Percentiles rank a stretch among this genome's conserved stretches.
phyloP scores from a whole-genome alignment of 2,888 invertebrate species.

The Oligia strigilis region DNA sequence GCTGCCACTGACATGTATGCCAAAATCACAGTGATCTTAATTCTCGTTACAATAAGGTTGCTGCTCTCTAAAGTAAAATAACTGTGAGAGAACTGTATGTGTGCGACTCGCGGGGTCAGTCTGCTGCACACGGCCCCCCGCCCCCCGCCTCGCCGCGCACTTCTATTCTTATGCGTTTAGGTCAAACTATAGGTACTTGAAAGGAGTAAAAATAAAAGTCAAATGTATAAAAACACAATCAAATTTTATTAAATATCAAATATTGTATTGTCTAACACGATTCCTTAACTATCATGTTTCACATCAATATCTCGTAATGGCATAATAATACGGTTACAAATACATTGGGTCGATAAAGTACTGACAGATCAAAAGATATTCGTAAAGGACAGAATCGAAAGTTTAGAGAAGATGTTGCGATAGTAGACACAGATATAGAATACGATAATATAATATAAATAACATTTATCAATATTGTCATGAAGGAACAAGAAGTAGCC shows the following conservation, averaged over 20 bases:
- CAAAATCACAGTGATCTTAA: neutral
- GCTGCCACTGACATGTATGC: neutral
- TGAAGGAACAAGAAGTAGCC: slow-evolving; percentile 87
- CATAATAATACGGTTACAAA: slow-evolving; percentile 85
- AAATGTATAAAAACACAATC: slow-evolving; percentile 88
- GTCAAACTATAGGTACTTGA: neutral
- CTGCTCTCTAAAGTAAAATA: neutral
- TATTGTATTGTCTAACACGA: slow-evolving; percentile 91
- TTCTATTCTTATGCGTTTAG: neutral
- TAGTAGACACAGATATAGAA: slow-evolving; percentile 57
- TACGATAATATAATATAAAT: slow-evolving; percentile 62
- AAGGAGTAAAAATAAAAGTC: slow-evolving; percentile 75
- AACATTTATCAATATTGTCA: slow-evolving; percentile 77
- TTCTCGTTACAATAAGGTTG: neutral
- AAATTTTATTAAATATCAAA: slow-evolving; percentile 91
- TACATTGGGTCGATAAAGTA: slow-evolving; percentile 81
- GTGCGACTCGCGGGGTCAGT: neutral
- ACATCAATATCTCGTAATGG: slow-evolving; percentile 88
- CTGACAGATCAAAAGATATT: slow-evolving; percentile 70
- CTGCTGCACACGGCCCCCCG: neutral
- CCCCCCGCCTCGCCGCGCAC: neutral
- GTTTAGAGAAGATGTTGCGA: slow-evolving; percentile 46
- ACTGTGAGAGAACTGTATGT: neutral
- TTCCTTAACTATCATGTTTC: slow-evolving; percentile 90
- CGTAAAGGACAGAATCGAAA: slow-evolving; percentile 56